These are phyloP conservation scores for Neomonachus schauinslandi DNA, from an alignment of 2,113 vertebrate genomes.

Conservation along the genomic window DNA sequence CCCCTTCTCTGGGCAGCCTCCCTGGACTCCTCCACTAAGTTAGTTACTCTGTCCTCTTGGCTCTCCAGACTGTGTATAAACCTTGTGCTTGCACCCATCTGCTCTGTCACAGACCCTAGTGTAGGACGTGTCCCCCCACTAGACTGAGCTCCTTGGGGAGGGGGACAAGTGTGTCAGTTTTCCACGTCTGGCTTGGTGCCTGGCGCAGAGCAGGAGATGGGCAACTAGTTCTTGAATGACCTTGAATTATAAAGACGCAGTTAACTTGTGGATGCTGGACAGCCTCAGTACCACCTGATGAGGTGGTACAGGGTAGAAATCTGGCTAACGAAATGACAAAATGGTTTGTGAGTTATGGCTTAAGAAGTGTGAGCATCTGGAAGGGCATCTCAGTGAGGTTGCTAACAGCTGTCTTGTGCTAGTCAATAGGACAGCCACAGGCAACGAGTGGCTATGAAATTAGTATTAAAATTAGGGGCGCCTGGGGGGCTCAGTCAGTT, in stretches of 20 bases:
- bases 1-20: neutral
- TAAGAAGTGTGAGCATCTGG: neutral
- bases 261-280: neutral
- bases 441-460: neutral
- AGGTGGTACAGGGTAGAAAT: neutral
- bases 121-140: neutral
- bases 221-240: slow-evolving; percentile 16
- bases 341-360: neutral
- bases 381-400: neutral
- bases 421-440: neutral
- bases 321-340: neutral
- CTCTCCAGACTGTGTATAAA: neutral
- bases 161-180: neutral
- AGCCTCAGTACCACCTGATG: neutral
- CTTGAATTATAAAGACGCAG: neutral
- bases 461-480: neutral
- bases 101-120: neutral
- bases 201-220: neutral
- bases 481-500: no score
- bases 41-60: neutral
- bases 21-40: neutral
- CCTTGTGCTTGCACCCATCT: neutral
- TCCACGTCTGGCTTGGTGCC: neutral
- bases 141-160: neutral
- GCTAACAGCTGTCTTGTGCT: neutral